A percentile compares a stretch with the other conserved stretches of the same genome.
Conservation (phyloP, 2,888 invertebrate genomes). For the Agrotis exclamationis region DNA sequence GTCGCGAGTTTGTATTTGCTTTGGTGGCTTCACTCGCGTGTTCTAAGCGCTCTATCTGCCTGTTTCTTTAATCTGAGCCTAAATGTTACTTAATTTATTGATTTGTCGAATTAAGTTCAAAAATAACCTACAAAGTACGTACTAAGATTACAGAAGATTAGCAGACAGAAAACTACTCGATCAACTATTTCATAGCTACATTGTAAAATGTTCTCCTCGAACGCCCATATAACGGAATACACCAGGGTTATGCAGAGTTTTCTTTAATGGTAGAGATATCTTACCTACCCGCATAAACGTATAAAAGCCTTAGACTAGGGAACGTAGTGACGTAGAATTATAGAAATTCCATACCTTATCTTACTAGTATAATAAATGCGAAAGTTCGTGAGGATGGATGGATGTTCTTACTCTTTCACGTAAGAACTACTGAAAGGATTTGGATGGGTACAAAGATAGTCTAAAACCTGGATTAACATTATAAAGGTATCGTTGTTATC, state of each 20-base stretch:
- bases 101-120: background rate
- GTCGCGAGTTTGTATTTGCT: too few species aligned
- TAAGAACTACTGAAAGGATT: too few species aligned
- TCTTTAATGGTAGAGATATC: background rate
- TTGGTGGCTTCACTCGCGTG: too few species aligned
- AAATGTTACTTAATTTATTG: constrained; percentile 26
- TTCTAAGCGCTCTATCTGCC: too few species aligned
- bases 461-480: too few species aligned
- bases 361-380: too few species aligned
- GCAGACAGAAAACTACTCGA: background rate
- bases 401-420: too few species aligned
- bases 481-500: too few species aligned
- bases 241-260: background rate
- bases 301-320: background rate
- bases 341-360: background rate
- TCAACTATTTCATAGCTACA: background rate
- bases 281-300: background rate
- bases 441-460: too few species aligned
- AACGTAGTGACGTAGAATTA: background rate
- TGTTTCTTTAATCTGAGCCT: too few species aligned
- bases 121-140: constrained; percentile 8
- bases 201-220: too few species aligned
- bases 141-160: background rate
- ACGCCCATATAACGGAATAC: background rate
- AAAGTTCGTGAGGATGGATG: too few species aligned